Base-by-base conservation (phyloP, 2,113 vertebrate genomes). In the Epinephelus fuscoguttatus region DNA sequence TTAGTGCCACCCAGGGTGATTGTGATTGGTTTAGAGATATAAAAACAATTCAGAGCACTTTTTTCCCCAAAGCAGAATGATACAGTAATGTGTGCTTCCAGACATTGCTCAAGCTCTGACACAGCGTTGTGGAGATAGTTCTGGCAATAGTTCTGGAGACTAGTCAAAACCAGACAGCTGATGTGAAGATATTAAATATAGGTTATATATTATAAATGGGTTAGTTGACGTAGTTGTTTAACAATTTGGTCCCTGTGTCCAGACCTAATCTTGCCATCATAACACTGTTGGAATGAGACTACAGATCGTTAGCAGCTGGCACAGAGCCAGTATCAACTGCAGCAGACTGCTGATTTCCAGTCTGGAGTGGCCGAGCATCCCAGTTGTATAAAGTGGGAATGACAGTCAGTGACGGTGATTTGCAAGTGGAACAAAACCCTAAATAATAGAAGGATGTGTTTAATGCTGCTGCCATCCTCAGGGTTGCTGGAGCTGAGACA, bases 401-500 rank as follows among this genome's bases (percentile, higher is more conserved):
- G 85, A 88, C 71, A 86, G 63, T 70, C 15, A 6, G 49, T 50
- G 45, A 68, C 33, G 13, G 68, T 89, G 88, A 93, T 93, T 91
- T 93, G 82, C 84, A 78, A 92, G 76, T 77, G 85, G 92, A 93
- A 91, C 87, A 86, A 92, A 93, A 60, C 47, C 40, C 52, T 88
- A 76, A 87, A 88, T 91, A 84, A 84, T 52, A 52, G 62, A 72
- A 70, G 85, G 84, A 87, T 55, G 78, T 86, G 84, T 90, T 82
- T 85, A 82, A 84, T 63, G 64, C 69, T 40, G 52, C 62, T 37
- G 78, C 63, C 76, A 80, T 78, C 53, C 30, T 40, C 27, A 64
- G 62, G 57, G 84, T 70, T 12, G 59, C 62, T 64, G 18, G 42
- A 69, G 52, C 27, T 56, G 71, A 84, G 75, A 82, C 69, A 71